A percentile compares a stretch with the other conserved stretches of the same genome.
These are phyloP conservation scores for Lepidochitona cinerea DNA, from an alignment of 2,888 invertebrate genomes.

Conservation along the genomic window DNA sequence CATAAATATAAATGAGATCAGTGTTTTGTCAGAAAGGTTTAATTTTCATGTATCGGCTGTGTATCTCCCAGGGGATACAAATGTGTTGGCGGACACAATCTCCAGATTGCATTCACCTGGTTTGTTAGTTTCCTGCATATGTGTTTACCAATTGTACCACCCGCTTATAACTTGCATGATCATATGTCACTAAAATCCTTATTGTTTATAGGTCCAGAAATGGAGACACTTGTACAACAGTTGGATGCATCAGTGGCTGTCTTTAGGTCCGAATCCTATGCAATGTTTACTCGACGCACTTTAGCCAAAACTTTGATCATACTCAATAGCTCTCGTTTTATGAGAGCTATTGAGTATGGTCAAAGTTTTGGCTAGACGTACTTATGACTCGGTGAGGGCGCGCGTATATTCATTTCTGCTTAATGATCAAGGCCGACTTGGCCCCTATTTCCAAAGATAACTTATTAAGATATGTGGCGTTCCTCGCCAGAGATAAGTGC, in stretches of 20 bases:
- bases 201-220: no score
- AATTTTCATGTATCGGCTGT: background rate
- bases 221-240: background rate
- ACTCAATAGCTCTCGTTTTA: no score
- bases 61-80: background rate
- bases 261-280: no score
- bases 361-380: no score
- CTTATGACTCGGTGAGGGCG: no score
- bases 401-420: no score
- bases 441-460: background rate
- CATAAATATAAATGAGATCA: background rate
- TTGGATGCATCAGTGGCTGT: background rate
- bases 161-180: background rate
- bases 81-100: background rate
- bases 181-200: background rate
- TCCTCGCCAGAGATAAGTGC: background rate
- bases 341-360: no score
- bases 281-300: no score
- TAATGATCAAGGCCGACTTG: no score
- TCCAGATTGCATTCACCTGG: background rate
- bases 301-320: no score
- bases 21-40: background rate
- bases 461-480: background rate
- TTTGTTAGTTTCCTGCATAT: background rate
- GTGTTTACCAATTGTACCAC: background rate